Conservation (phyloP, 37 sponge, comb jelly and placozoan genomes). For the Crambe crambe region DNA sequence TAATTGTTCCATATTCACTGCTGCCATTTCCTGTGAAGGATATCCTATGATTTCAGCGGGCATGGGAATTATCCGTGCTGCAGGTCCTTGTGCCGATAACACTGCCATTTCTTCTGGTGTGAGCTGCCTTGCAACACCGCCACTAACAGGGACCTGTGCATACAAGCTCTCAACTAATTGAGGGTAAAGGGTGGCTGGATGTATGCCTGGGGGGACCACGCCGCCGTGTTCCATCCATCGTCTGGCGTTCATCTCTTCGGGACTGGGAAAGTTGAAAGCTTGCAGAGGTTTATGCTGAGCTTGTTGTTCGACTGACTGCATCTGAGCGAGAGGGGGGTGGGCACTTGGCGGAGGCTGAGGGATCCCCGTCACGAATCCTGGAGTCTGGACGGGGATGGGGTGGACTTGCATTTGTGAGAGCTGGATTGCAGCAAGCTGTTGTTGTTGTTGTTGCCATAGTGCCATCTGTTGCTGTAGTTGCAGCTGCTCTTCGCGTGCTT, state of each 20-base stretch:
- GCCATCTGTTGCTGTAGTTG: constrained; percentile 16
- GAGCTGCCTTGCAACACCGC: neutral
- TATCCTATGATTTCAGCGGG: neutral
- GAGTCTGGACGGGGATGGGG: neutral
- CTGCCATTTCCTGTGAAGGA: neutral
- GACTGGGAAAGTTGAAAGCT: constrained; percentile 37
- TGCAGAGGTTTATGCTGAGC: constrained; percentile 1
- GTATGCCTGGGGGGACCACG: neutral
- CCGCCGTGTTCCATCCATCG: neutral
- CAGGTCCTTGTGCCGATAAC: too few species aligned
- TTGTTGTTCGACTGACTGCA: constrained; percentile 13
- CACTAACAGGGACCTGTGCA: neutral
- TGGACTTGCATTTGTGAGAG: neutral
- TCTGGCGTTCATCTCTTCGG: constrained; percentile 20
- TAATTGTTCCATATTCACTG: constrained; percentile 14
- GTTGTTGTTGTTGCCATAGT: constrained; percentile 36
- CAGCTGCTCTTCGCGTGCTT: constrained; percentile 4
- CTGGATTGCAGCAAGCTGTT: neutral
- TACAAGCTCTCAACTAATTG: neutral
- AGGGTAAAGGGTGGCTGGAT: neutral
- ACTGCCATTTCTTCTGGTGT: neutral
- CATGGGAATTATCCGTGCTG: neutral
- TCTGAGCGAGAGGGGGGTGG: neutral
- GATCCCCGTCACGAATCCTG: neutral
- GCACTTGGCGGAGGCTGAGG: neutral